Percentiles rank a stretch among this genome's conserved stretches.
phyloP scores from a whole-genome alignment of 23 tunicate genomes.

The Aplidium turbinatum region DNA sequence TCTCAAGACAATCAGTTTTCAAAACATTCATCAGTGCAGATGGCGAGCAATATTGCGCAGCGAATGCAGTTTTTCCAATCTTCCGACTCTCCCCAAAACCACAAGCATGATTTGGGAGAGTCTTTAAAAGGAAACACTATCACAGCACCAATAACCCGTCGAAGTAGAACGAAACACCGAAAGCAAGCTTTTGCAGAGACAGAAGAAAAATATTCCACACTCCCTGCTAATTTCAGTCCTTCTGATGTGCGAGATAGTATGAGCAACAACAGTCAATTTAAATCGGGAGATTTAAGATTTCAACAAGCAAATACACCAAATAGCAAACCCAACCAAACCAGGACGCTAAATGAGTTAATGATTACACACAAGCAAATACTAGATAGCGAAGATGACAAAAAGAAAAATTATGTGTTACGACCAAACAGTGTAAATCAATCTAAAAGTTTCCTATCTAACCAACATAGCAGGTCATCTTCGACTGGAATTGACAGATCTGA shows the following conservation, averaged over 20 bases:
- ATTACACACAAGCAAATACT: conserved; percentile 54
- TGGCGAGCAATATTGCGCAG: too few relatives aligned
- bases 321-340: conserved; percentile 7
- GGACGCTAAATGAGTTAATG: conserved; percentile 48
- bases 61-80: too few relatives aligned
- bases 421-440: conserved; percentile 50
- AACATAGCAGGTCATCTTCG: neutral
- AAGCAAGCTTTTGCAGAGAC: conserved; percentile 4
- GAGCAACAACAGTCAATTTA: neutral
- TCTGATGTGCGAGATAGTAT: neutral
- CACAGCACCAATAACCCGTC: neutral
- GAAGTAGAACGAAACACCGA: neutral
- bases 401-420: conserved; percentile 19
- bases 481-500: conserved; percentile 1
- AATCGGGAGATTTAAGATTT: neutral
- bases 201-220: conserved; percentile 56
- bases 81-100: too few relatives aligned
- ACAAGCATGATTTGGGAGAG: too few relatives aligned
- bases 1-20: too few relatives aligned
- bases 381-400: conserved; percentile 34
- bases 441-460: neutral
- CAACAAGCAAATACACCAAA: neutral
- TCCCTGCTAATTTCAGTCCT: conserved; percentile 53
- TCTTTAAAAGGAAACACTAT: neutral
- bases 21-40: too few relatives aligned